Evolutionary conservation across 92 coral and sea anemone species (phyloP).

Genomic region (Meandrina meandrites): DNA sequence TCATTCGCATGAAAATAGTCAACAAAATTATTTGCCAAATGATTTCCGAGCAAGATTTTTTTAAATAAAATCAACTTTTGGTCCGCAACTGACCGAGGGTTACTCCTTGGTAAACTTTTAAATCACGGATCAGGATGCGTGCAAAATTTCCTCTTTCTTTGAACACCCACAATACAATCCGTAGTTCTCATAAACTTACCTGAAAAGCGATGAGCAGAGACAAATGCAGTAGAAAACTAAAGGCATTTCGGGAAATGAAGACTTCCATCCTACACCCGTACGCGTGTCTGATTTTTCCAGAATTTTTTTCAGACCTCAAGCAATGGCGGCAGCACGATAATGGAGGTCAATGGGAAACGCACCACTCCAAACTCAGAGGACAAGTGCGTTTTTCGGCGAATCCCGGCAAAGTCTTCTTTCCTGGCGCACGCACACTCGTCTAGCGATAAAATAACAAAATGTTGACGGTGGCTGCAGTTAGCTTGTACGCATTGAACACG

Average conservation of each 20-base stretch:
- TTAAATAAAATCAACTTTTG: background rate
- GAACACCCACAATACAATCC: background rate
- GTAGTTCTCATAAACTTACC: background rate
- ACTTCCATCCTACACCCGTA: background rate
- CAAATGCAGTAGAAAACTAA: background rate
- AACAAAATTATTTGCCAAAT: background rate
- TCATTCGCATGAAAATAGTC: background rate
- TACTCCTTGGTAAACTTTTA: background rate
- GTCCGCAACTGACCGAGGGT: background rate
- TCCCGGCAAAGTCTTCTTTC: background rate
- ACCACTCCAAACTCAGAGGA: background rate
- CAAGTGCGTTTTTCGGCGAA: background rate
- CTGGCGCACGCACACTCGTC: background rate
- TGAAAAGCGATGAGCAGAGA: slow-evolving; percentile 7
- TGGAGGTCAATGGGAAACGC: background rate
- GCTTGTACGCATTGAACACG: slow-evolving; percentile 1
- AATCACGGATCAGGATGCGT: background rate
- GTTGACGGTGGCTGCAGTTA: background rate
- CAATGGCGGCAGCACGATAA: background rate
- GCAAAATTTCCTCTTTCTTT: background rate
- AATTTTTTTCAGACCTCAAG: background rate
- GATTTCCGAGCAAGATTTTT: background rate
- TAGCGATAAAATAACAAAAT: slow-evolving; percentile 16
- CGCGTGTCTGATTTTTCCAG: background rate
- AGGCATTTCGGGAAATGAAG: background rate